Conservation (phyloP, 2,888 invertebrate genomes). For the Thymelicus lineola region DNA sequence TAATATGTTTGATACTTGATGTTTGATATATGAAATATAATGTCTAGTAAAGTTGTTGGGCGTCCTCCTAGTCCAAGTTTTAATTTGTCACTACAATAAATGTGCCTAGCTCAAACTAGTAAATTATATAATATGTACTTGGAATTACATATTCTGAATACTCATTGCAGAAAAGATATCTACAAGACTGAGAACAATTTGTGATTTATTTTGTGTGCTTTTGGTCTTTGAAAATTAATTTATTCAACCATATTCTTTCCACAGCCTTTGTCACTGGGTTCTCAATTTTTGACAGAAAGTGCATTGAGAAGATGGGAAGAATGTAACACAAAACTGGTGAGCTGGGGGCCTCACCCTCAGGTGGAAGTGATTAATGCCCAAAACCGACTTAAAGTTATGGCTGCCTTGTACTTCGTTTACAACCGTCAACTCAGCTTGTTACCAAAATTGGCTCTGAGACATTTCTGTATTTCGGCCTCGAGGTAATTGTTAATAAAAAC, state of each 20-base stretch:
- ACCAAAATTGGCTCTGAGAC: slow-evolving; percentile 91
- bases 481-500: slow-evolving; percentile 78
- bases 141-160: no score
- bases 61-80: no score
- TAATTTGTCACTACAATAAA: no score
- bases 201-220: slow-evolving; percentile 4
- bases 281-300: slow-evolving; percentile 93
- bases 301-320: slow-evolving; percentile 95
- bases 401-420: slow-evolving; percentile 94
- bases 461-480: slow-evolving; percentile 92
- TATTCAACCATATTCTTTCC: slow-evolving; percentile 46
- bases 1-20: no score
- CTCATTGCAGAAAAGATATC: no score
- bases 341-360: slow-evolving; percentile 96
- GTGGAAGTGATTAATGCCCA: slow-evolving; percentile 96
- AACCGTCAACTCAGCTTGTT: slow-evolving; percentile 93
- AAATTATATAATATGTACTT: no score
- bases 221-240: slow-evolving; percentile 5
- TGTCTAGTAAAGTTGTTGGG: no score
- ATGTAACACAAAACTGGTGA: slow-evolving; percentile 94
- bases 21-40: no score
- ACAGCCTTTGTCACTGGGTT: slow-evolving; percentile 90
- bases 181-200: no score
- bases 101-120: no score
- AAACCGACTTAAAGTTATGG: slow-evolving; percentile 95